Base-by-base conservation (phyloP, 2,113 vertebrate genomes). In the Jaculus jaculus region DNA sequence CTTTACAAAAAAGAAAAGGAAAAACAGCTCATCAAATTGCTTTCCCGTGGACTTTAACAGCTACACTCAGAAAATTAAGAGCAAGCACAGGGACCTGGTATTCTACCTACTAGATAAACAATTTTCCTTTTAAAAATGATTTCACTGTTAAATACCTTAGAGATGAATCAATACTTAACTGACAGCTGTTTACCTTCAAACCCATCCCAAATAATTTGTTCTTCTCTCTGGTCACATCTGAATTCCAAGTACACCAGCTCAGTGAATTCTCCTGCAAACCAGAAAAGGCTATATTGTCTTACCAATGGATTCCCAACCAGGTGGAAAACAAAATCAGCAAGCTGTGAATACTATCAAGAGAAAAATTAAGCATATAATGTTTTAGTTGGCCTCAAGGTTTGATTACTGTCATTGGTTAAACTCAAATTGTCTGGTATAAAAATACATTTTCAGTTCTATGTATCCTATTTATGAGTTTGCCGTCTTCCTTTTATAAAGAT, bases 111-210 rank as follows among this genome's bases (percentile, higher is more conserved):
- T 71, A 61, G 87, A 69, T 87, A 90, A 94, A 91, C 54, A 82
- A 84, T 87, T 87, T 94, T 58, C 47, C 24, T 61, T 87, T 94
- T 83, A 30, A 34, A 88, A 91, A 92, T 82, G 65, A 97, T 42
- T 79, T 84, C 65, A 75, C 78, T 63, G 54, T 91, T 69, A 81
- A 84, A 69, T 89, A 65, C 84, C 79, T 94, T 89, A 66, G 87
- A 94, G 78, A 94, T 94, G 65, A 92, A 74, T 93, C 83, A 78
- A 78, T 73, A 87, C 69, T 82, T 95, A 93, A 91, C 77, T 23
- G 73, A 93, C 91, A 97, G 92, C 87, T 96, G 84, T 96, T 97
- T 96, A 91, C 87, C 81, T 97, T 96, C 83, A 91, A 89, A 73
- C 72, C 63, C 71, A 87, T 81, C 81, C 87, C 82, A 74, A 60